phyloP scores from a whole-genome alignment of 2,888 invertebrate genomes.

The Pyrrhia umbra region DNA sequence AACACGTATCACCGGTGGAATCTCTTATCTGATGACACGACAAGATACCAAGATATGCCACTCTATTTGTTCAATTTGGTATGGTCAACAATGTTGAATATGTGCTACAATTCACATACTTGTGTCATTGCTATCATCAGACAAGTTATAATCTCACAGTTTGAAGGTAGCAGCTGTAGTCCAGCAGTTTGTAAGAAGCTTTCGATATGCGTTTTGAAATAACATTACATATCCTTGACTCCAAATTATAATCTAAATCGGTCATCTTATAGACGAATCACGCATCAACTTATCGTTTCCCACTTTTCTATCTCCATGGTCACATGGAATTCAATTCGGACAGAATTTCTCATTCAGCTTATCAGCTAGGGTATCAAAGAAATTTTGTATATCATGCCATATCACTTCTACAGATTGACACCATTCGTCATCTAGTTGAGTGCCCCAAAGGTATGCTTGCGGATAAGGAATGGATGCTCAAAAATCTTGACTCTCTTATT shows the following conservation, averaged over 20 bases:
- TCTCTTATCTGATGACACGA: conserved; percentile 31
- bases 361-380: conserved; percentile 1
- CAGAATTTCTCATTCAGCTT: neutral
- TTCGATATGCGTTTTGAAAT: neutral
- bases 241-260: conserved; percentile 6
- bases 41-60: conserved; percentile 26
- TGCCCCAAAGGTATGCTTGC: no score
- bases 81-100: conserved; percentile 4
- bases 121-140: neutral
- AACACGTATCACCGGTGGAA: conserved; percentile 11
- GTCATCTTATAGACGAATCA: conserved; percentile 15
- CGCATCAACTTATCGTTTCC: neutral
- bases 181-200: no score
- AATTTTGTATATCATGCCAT: neutral
- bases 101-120: neutral
- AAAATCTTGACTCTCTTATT: no score
- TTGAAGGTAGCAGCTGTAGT: no score
- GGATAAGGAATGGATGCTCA: no score
- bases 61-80: conserved; percentile 2
- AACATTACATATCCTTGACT: conserved; percentile 3
- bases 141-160: neutral
- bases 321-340: conserved; percentile 6
- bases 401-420: neutral
- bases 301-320: neutral
- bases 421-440: neutral